These are phyloP conservation scores for Gari tellinella DNA, from an alignment of 2,888 invertebrate species.

Conservation along the genomic window DNA sequence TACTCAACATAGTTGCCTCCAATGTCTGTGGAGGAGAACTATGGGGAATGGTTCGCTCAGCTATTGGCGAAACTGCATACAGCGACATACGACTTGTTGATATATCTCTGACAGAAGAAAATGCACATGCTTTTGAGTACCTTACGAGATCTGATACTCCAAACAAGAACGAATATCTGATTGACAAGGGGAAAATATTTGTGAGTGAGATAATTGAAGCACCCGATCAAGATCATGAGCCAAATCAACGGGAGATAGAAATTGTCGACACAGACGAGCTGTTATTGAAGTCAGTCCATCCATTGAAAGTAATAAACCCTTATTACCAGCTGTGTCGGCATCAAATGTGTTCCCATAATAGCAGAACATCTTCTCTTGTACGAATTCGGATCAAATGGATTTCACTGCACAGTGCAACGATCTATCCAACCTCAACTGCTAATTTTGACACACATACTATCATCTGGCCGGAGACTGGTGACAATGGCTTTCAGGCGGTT, in stretches of 20 bases:
- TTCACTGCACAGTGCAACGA: too few relatives aligned
- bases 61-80: slow-evolving; percentile 27
- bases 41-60: slow-evolving; percentile 53
- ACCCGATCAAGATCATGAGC: slow-evolving; percentile 22
- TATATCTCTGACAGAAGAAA: slow-evolving; percentile 25
- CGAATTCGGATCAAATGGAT: too few relatives aligned
- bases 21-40: slow-evolving; percentile 49
- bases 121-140: slow-evolving; percentile 11
- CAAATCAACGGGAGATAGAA: slow-evolving; percentile 23
- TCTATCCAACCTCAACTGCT: too few relatives aligned
- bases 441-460: neutral
- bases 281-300: slow-evolving; percentile 25
- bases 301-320: slow-evolving; percentile 11
- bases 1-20: slow-evolving; percentile 3
- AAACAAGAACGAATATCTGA: slow-evolving; percentile 25
- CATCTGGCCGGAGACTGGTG: slow-evolving; percentile 31
- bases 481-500: slow-evolving; percentile 26
- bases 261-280: slow-evolving; percentile 8
- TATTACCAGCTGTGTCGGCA: slow-evolving; percentile 7
- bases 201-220: slow-evolving; percentile 21
- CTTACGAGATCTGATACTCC: neutral
- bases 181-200: slow-evolving; percentile 20
- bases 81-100: slow-evolving; percentile 30
- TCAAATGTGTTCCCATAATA: slow-evolving; percentile 14
- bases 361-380: too few relatives aligned